Base-by-base conservation (phyloP, 2,888 invertebrate species). In the Nowickia ferox region DNA sequence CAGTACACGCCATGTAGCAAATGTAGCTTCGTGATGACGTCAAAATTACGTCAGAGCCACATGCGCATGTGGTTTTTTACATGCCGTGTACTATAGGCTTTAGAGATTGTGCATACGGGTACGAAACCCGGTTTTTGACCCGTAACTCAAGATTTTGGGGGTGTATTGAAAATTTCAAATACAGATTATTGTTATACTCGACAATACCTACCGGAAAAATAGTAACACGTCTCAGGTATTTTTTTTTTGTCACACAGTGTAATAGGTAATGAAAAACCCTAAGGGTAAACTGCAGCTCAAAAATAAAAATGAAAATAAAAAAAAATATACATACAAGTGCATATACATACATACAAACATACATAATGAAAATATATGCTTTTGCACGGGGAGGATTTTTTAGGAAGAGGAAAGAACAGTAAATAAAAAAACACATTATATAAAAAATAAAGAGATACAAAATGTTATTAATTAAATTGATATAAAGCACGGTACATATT, bases 381-480 rank as follows among this genome's bases (percentile, higher is more conserved):
- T 9, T n/a, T 57, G 1, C 17, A 59, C 51, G 30, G 78, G 78
- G 78, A 78, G 78, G 78, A 61, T 78, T 78, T 71, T 59, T 55
- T 38, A n/a, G 15, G 55, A 55, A 71, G 46, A 38, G 40, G 15
- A 48, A 59, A 74, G 6, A 74, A 61, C 1, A 19, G n/a, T 8
- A 68, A 38, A 53, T 40, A 66, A 66, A 68, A 63, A 55, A 53
- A 76, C 44, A 65, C 65, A 77, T 68, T 68, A 68, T 59, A 40
- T 38, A 77, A 46, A 72, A 79, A 66, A 80, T 55, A 65, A 80
- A 74, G 65, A 74, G n/a, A 80, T 68, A 74, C 53, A 78, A 78
- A 80, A 72, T 74, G 61, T 80, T 74, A 80, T 80, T 80, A 80
- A 80, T 80, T 80, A 80, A 66, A 80, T 80, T 72, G 74, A 51